Evolutionary conservation across 1,140 invertebrate genomes (phyloP), one percentile per base, ranked within the genome.

Genomic region (Drosophila sechellia): DNA sequence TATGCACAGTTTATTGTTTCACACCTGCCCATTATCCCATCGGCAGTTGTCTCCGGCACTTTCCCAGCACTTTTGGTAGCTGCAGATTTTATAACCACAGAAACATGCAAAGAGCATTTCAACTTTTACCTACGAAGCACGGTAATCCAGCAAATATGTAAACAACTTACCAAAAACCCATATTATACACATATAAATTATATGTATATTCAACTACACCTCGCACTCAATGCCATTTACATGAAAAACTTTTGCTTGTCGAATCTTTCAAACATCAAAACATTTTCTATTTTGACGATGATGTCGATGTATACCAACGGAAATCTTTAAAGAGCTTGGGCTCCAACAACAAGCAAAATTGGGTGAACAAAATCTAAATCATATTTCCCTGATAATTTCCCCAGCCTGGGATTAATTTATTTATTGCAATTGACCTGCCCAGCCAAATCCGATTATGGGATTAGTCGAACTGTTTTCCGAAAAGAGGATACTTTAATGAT

Each of bases 21-120:
- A 66, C 48, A 69, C 31, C 46, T 68, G 65, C 53, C 61, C 61
- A 49, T 69, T 54, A 68, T 68, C 61, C 57, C 61, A 59, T 37
- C 46, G 37, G 15, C 34, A 39, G 63, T 40, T 64, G 59, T 35
- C 43, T 50, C 64, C 43, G 20, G 25, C 43, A 69, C 42, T 69
- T 56, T 15, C 8, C 43, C 35, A 10, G 35, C 45, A 48, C 34
- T 69, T 79, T 70, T 49, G 15, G 55, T 20, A 72, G 50, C 60
- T 64, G 70, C 43, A 63, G 72, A 74, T 74, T 63, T 66, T 52
- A 53, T 56, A 81, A 52, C 81, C 81, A 56, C 83, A 85, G 58
- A 55, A 64, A 86, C 81, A 86, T 71, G 83, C 57, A 87, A 86
- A 86, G 87, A 81, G 64, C 81, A 86, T 86, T 86, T 87, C 49